phyloP scores from a whole-genome alignment of 1,140 invertebrate genomes.

The Harpegnathos saltator region DNA sequence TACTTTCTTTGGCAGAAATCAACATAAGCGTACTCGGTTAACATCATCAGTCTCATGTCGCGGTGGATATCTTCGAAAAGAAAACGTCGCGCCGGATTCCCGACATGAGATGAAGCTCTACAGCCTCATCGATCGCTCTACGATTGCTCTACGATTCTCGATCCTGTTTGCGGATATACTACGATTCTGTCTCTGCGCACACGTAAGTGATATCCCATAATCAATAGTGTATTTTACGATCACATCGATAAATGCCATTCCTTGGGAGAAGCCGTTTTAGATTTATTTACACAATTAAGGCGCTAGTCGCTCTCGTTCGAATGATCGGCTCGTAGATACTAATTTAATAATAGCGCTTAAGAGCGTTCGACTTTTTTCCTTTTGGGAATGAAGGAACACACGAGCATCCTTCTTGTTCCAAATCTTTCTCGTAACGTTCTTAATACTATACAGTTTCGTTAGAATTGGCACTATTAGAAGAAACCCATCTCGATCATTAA shows the following conservation, averaged over 20 bases:
- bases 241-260: constrained; percentile 32
- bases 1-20: constrained; percentile 61
- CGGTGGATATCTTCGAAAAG: constrained; percentile 18
- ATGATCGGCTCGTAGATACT: constrained; percentile 44
- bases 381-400: constrained; percentile 18
- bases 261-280: constrained; percentile 33
- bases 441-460: constrained; percentile 38
- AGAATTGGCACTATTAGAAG: constrained; percentile 44
- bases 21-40: constrained; percentile 72
- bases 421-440: constrained; percentile 13
- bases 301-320: constrained; percentile 46
- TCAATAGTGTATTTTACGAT: constrained; percentile 49
- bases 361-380: neutral
- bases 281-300: constrained; percentile 53
- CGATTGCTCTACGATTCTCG: constrained; percentile 7
- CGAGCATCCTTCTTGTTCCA: neutral
- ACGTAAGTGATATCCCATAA: constrained; percentile 22
- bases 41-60: constrained; percentile 59
- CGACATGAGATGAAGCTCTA: neutral
- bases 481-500: neutral
- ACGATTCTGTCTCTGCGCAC: neutral
- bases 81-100: constrained; percentile 21
- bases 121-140: constrained; percentile 25
- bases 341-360: constrained; percentile 31
- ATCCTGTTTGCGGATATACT: constrained; percentile 3